Evolutionary conservation across 2,113 vertebrate species (phyloP).

Genomic region (Pseudorectes ferrugineus): DNA sequence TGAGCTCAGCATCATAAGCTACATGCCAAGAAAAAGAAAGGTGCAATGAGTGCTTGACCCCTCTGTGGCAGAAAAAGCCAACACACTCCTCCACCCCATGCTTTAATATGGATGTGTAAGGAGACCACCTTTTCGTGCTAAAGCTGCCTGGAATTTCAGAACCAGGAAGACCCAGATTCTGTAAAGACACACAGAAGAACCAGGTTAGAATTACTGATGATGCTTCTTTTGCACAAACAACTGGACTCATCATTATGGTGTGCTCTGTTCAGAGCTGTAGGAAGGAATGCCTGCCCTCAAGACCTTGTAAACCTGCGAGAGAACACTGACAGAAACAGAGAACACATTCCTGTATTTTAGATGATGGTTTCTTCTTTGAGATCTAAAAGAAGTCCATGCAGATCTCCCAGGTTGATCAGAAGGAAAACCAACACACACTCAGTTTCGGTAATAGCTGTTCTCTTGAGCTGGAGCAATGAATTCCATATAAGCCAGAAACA

Average conservation of each 20-base stretch:
- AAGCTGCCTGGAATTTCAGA: not conserved
- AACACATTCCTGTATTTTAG: not conserved
- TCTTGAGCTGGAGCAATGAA: not conserved
- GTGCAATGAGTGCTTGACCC: accelerated
- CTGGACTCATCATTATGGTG: not conserved
- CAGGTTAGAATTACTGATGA: not conserved
- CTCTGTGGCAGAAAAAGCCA: not conserved
- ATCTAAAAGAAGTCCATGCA: not conserved
- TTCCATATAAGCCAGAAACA: not conserved
- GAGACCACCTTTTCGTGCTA: not conserved
- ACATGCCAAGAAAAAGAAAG: not conserved
- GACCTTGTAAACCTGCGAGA: not conserved
- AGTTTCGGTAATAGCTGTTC: not conserved
- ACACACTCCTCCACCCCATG: not conserved
- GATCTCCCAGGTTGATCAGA: not conserved
- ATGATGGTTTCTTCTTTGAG: not conserved
- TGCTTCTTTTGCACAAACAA: not conserved
- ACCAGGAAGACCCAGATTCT: not conserved
- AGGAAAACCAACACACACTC: not conserved
- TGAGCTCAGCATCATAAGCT: not conserved
- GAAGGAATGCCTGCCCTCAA: not conserved
- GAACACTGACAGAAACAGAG: not conserved
- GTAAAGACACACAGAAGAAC: not conserved
- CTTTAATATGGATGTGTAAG: not conserved
- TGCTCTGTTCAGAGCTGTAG: not conserved